A percentile compares a stretch with the other conserved stretches of the same genome.
phyloP scores from a whole-genome alignment of 2,113 vertebrate species.

The Ochotona princeps region DNA sequence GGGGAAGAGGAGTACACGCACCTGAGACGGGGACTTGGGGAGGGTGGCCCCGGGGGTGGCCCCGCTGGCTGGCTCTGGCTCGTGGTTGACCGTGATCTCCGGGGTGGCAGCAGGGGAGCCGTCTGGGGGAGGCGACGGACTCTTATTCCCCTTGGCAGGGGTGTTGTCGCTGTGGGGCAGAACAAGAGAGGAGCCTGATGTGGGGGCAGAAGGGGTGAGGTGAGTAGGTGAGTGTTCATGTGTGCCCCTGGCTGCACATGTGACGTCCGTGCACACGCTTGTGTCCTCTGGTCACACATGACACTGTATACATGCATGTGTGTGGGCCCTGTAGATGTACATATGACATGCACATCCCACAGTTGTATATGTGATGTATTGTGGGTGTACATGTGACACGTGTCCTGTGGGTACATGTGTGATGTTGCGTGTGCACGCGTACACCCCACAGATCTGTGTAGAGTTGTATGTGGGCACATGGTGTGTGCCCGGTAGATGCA shows the following conservation, averaged over 20 bases:
- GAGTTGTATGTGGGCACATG: too few relatives aligned
- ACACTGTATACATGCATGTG: not conserved
- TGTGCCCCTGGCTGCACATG: not conserved
- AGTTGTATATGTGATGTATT: too few relatives aligned
- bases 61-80: slow-evolving; percentile 83
- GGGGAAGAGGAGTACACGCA: slow-evolving; percentile 78
- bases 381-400: not conserved
- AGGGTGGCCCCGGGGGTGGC: slow-evolving; percentile 90
- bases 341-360: not conserved
- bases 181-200: slow-evolving; percentile 51
- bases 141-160: slow-evolving; percentile 87
- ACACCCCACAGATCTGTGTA: accelerated
- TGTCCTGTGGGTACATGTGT: not conserved
- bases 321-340: too few relatives aligned
- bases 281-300: not conserved
- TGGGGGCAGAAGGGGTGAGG: not conserved
- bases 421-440: not conserved
- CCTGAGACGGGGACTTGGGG: slow-evolving; percentile 98
- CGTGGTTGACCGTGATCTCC: slow-evolving; percentile 92
- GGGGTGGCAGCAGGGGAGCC: slow-evolving; percentile 87
- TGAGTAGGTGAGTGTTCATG: accelerated
- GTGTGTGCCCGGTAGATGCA: too few relatives aligned
- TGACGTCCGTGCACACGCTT: accelerated
- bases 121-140: slow-evolving; percentile 87
- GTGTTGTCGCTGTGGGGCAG: slow-evolving; percentile 85